Evolutionary conservation across 2,113 vertebrate species (phyloP), one percentile per base, ranked within the genome.

Genomic region (Promerops cafer): DNA sequence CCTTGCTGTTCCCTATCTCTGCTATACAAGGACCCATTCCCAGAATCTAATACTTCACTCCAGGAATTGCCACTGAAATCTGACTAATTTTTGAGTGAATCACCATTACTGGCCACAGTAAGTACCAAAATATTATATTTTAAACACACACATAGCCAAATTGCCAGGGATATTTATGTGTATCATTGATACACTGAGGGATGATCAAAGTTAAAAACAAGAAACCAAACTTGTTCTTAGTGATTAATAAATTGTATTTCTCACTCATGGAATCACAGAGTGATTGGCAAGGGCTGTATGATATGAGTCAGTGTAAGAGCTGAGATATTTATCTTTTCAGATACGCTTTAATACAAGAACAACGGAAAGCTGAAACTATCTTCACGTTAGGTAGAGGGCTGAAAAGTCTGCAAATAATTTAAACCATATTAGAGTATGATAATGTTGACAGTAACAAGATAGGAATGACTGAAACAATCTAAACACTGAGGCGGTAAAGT

Each of bases 341-440:
- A 75, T 75, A 45, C 3, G 1, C 49, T 90, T 52, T 64, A 71
- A 70, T 33, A 37, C 22, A 53, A 78, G 61, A 87, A 71, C 35
- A 92, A 52, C 10, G 13, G 64, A 90, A 89, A 94, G 69, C 65
- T 84, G 80, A 68, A 94, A 69, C 69, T 89, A 84, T 78, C 76
- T 92, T 40, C 80, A 64, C 5, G 5, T 89, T 92, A 93, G 83
- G 83, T 79, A 83, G 80, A 93, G 57, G 72, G 76, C 40, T 50
- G 45, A 92, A 92, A 92, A 9, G n/a, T 57, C 83, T 90, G 86
- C 88, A 94, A 81, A 96, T 94, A 96, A 93, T 96, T 88, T 94
- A 92, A 95, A 83, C 40, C 49, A 7, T 90, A 89, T 93, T 87
- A 96, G 30, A 1, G 23, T 61, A 71, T 72, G 88, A 87, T 90